Conservation (phyloP, 1,140 invertebrate species). For the Atta texana region DNA sequence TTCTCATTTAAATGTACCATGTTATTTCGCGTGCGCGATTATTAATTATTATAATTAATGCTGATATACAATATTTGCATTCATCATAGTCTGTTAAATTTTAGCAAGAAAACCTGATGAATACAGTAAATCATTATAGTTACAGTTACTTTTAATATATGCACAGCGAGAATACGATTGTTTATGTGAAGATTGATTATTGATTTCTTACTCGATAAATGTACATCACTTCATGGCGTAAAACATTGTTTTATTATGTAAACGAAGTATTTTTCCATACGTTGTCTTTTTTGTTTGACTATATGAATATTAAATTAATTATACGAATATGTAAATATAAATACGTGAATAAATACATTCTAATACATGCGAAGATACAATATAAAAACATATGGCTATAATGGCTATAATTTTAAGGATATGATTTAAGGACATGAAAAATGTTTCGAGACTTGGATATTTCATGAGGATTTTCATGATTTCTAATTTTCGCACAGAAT, state of each 20-base stretch:
- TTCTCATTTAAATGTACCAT: neutral
- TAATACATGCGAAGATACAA: neutral
- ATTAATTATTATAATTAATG: constrained; percentile 23
- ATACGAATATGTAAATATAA: neutral
- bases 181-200: neutral
- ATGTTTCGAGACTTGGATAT: neutral
- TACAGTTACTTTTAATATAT: constrained; percentile 10
- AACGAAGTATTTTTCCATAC: neutral
- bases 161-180: neutral
- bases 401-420: too few relatives aligned
- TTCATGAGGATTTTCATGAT: neutral
- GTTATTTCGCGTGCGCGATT: neutral
- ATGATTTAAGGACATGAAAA: too few relatives aligned
- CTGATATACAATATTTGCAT: constrained; percentile 16
- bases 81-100: neutral
- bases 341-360: neutral
- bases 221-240: neutral
- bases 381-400: too few relatives aligned
- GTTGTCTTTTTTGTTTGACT: neutral
- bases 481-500: neutral
- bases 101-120: neutral
- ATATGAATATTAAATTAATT: neutral
- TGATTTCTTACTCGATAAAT: constrained; percentile 15
- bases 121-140: neutral
- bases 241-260: neutral